These are phyloP conservation scores for Arrhopalites spinosus DNA, from an alignment of 2,888 invertebrate genomes.

Conservation along the genomic window DNA sequence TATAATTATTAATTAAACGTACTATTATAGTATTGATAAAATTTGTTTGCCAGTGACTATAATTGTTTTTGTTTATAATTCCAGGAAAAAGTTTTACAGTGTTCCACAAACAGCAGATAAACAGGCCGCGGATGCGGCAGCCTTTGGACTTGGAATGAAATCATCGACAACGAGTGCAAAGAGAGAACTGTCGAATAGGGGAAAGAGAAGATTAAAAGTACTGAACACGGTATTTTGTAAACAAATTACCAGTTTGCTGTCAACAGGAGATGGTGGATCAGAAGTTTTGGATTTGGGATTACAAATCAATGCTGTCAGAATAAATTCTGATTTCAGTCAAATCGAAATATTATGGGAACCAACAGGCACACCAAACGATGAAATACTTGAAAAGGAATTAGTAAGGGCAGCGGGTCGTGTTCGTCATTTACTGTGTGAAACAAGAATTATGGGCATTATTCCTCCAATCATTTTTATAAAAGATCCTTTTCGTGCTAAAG, in stretches of 20 bases:
- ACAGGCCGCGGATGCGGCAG: conserved; percentile 37
- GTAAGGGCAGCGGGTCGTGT: conserved; percentile 66
- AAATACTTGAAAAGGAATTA: conserved; percentile 64
- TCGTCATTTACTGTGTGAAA: conserved; percentile 73
- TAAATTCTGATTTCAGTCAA: conserved; percentile 69
- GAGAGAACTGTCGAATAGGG: conserved; percentile 34
- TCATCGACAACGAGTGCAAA: conserved; percentile 19
- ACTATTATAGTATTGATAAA: not conserved
- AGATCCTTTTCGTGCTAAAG: conserved; percentile 66
- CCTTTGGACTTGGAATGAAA: conserved; percentile 13
- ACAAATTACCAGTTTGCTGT: conserved; percentile 76
- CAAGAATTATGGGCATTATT: conserved; percentile 75
- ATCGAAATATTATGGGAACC: conserved; percentile 74
- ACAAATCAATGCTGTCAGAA: conserved; percentile 73
- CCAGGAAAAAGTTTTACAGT: conserved; percentile 43
- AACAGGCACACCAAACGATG: conserved; percentile 60
- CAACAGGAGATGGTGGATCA: conserved; percentile 67
- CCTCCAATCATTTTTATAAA: conserved; percentile 75
- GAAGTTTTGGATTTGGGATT: conserved; percentile 69
- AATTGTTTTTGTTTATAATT: conserved; percentile 1
- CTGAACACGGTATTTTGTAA: conserved; percentile 82
- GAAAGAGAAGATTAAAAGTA: conserved; percentile 66
- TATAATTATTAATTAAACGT: conserved; percentile 20
- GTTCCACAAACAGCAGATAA: conserved; percentile 37
- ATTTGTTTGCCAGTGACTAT: not conserved